These are phyloP conservation scores for Ascaphus truei DNA, from an alignment of 2,113 vertebrate species.

Conservation along the genomic window DNA sequence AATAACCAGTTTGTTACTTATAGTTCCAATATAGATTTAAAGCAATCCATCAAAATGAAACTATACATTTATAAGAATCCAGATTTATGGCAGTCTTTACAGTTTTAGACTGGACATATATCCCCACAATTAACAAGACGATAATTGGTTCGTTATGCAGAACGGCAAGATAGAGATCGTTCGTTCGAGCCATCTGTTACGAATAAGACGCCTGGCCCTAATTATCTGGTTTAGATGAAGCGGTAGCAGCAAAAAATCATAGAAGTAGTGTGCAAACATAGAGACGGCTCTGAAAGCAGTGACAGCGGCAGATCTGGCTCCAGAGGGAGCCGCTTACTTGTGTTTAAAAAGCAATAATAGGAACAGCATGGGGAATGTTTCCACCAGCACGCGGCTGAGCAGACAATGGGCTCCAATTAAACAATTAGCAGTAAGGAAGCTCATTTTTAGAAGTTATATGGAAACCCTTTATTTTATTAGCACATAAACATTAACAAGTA, in stretches of 20 bases:
- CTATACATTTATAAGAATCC: too few species aligned
- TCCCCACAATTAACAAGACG: background rate
- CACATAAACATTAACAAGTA: too few species aligned
- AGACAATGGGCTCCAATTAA: background rate
- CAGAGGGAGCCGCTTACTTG: slow-evolving; percentile 51
- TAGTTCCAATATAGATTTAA: too few species aligned
- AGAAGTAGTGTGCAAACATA: background rate
- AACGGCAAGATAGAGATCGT: background rate
- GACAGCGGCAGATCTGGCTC: too few species aligned
- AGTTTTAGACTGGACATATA: background rate
- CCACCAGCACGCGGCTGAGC: background rate
- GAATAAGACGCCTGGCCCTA: background rate
- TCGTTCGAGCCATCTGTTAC: slow-evolving; percentile 2
- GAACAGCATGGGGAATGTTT: background rate
- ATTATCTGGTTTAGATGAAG: background rate
- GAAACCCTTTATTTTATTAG: too few species aligned
- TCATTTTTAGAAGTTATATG: too few species aligned
- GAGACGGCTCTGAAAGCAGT: too few species aligned
- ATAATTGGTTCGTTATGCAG: background rate
- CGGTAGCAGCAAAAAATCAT: background rate
- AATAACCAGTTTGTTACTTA: too few species aligned
- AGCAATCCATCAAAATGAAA: too few species aligned
- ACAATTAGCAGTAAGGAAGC: background rate
- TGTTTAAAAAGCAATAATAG: slow-evolving; percentile 41
- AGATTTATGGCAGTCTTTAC: too few species aligned